Evolutionary conservation across 1,140 invertebrate species (phyloP), one percentile per base, ranked within the genome.

Genomic region (Lutraria rhynchaena): DNA sequence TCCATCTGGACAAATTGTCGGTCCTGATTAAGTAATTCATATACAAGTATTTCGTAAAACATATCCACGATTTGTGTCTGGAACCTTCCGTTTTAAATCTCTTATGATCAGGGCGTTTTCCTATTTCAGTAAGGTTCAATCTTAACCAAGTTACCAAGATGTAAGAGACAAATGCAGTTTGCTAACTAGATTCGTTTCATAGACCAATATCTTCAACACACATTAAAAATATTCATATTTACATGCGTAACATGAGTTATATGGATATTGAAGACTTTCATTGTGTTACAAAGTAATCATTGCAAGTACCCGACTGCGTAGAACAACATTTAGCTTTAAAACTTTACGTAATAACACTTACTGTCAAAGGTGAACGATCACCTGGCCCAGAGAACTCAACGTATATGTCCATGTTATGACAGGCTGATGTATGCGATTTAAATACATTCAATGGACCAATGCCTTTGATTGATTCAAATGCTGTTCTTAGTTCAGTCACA

Each of bases 371-470:
- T 3, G 0, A 3, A 15, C 15, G 24, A 29, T 73, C 53, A 22
- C 70, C 70, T 13, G 70, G 70, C 19, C 41, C 53, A 11, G 33
- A 22, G 31, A 73, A 58, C 27, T 11, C 22, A 19, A 73, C 35
- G 15, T 57, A 29, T 24, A 73, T 58, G 5, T 73, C 35, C 70
- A 73, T 73, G 41, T 73, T 58, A 35, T 49, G 51, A 58, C 70
- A 73, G 0, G 70, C 58, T 17, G 70, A 73, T 33, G 13, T 19
- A 46, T 27, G 51, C 13, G 70, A 37, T 11, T 31, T 53, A n/a
- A 17, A 15, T 13, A 73, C 53, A 5, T 19, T 17, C 33, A 73
- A 11, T n/a, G 33, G 33, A 4, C 70, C 70, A 13, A 73, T 33
- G 1, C 11, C 33, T 3, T n/a, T 2, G 0, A 37, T 37, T 9